Evolutionary conservation across 2,888 invertebrate genomes (phyloP).

Genomic region (Melipona beecheii): DNA sequence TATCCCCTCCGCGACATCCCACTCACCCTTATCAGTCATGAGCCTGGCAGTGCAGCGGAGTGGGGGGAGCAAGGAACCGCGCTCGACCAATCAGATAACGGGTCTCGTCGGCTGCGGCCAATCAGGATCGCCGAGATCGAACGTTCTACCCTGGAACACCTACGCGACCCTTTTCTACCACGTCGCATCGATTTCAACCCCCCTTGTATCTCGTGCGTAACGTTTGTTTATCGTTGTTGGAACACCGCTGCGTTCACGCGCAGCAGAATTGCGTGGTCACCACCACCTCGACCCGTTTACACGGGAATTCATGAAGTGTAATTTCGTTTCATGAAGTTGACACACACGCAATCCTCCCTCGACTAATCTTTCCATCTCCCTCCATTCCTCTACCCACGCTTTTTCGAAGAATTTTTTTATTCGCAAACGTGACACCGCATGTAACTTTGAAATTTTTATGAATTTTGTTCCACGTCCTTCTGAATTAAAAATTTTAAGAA

Average conservation of each 20-base stretch:
- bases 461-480: too few relatives aligned
- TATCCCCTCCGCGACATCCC: constrained; percentile 17
- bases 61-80: not conserved
- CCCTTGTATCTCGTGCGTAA: constrained; percentile 42
- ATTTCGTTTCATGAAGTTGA: constrained; percentile 19
- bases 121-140: constrained; percentile 51
- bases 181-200: constrained; percentile 71
- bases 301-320: constrained; percentile 5
- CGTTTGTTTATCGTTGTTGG: constrained; percentile 54
- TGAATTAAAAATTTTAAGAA: too few relatives aligned
- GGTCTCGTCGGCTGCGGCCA: constrained; percentile 53
- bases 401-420: not conserved
- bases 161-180: constrained; percentile 63
- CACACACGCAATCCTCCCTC: not conserved
- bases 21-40: not conserved
- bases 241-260: constrained; percentile 43
- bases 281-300: not conserved
- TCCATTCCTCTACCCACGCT: too few relatives aligned
- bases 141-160: constrained; percentile 67
- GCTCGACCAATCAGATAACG: constrained; percentile 47
- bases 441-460: not conserved
- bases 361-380: not conserved
- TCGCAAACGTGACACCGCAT: too few relatives aligned
- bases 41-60: constrained; percentile 3
- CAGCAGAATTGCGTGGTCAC: not conserved